These are phyloP conservation scores for Drosophila novamexicana DNA, from an alignment of 1,140 invertebrate species.

Conservation along the genomic window DNA sequence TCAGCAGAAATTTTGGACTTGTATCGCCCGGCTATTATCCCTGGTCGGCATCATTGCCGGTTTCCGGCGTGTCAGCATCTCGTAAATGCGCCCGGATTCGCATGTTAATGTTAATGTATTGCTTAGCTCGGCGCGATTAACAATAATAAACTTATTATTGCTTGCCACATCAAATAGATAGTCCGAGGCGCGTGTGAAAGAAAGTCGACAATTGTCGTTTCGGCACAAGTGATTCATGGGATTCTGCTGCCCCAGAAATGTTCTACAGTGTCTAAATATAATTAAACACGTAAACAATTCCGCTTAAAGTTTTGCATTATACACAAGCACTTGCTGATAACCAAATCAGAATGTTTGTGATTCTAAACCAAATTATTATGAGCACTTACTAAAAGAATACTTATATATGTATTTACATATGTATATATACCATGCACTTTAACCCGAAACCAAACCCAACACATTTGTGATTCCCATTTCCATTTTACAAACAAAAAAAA, in stretches of 20 bases:
- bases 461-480: no score
- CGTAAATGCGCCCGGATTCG: no score
- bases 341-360: not conserved
- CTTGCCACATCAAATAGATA: not conserved
- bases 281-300: not conserved
- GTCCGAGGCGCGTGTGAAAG: not conserved
- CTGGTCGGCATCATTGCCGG: not conserved
- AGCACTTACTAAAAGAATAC: no score
- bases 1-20: not conserved
- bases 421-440: no score
- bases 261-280: not conserved
- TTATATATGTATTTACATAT: no score
- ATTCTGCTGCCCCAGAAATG: not conserved
- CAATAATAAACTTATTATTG: not conserved
- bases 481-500: no score
- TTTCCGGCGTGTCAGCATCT: constrained; percentile 1
- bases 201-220: not conserved
- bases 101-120: not conserved
- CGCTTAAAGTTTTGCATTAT: not conserved
- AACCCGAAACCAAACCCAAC: no score
- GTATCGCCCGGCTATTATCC: constrained; percentile 4
- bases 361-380: not conserved
- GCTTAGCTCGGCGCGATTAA: not conserved
- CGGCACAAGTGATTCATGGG: not conserved
- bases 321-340: not conserved